phyloP scores from a whole-genome alignment of 2,113 vertebrate genomes.

The Ammodramus savannarum region DNA sequence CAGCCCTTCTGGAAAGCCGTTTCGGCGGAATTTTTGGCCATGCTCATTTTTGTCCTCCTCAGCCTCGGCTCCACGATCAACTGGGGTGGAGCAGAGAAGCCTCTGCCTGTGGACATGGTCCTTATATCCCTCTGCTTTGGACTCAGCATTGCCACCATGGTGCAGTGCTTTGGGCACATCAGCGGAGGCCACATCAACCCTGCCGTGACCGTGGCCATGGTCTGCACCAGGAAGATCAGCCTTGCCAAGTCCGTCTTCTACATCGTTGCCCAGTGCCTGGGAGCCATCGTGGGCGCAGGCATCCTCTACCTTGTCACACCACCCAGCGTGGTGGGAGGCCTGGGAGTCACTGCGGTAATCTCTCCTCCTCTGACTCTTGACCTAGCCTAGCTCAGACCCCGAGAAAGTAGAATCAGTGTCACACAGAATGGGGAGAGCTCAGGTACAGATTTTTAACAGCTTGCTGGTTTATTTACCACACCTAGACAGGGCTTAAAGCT shows the following conservation, averaged over 20 bases:
- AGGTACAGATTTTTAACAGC: not conserved
- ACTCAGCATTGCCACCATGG: conserved; percentile 95
- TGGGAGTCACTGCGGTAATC: conserved; percentile 89
- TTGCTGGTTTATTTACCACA: not conserved
- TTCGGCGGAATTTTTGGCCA: conserved; percentile 89
- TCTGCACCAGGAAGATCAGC: conserved; percentile 90
- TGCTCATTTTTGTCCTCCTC: conserved; percentile 91
- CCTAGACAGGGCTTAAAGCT: not conserved
- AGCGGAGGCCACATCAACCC: conserved; percentile 96
- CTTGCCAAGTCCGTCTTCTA: conserved; percentile 92
- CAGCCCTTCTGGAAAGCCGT: conserved; percentile 96
- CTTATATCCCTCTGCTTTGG: conserved; percentile 96
- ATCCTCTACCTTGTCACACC: conserved; percentile 91
- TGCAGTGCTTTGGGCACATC: conserved; percentile 95
- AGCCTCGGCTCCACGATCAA: conserved; percentile 91
- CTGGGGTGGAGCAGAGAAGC: conserved; percentile 83
- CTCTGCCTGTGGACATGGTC: conserved; percentile 83
- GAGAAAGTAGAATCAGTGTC: not conserved
- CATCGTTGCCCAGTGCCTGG: conserved; percentile 89
- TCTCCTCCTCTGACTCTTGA: not conserved
- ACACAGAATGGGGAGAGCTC: not conserved
- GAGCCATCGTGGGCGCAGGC: conserved; percentile 85
- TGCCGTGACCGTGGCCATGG: conserved; percentile 89
- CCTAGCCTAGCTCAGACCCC: not conserved
- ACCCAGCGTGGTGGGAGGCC: conserved; percentile 73